Evolutionary conservation across 1,140 invertebrate genomes (phyloP), one percentile per base, ranked within the genome.

Genomic region (Leptopilina clavipes): DNA sequence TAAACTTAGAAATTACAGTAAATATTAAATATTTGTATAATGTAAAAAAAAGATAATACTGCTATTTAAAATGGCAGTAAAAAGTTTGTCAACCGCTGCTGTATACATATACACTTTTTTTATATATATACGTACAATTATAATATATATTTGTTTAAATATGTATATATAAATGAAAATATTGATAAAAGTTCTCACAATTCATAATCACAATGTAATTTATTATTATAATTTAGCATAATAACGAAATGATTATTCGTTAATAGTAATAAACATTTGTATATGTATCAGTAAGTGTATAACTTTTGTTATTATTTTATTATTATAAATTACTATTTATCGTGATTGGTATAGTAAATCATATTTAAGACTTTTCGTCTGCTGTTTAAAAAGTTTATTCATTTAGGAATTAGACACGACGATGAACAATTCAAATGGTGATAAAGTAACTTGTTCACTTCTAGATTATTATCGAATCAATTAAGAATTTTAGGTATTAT

Each of bases 401-500:
- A 48, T 48, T 48, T 48, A 48, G 45, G 45, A 48, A 14, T 48
- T 14, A 48, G 45, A 48, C 45, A 48, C 45, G 45, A 48, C 45
- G 45, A 48, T 48, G 45, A 48, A 48, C n/a, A 48, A 12, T 48
- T 48, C 72, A 83, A 73, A 81, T 78, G 80, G 80, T 82, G 80
- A 59, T 78, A 83, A 79, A 82, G 79, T 59, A n/a, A 71, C 40
- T 72, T 72, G 18, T 43, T 37, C 37, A 71, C 25, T 71, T 71
- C 25, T 31, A 71, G 31, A 44, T 71, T 31, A 31, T 31, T 31
- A 31, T 31, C 2, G 25, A 12, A 40, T 48, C 14, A 14, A 48
- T 48, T 14, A 14, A 14, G 43, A 48, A n/a, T n/a, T n/a, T n/a
- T n/a, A n/a, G n/a, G n/a, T n/a, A n/a, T n/a, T n/a, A n/a, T n/a